Base-by-base conservation (phyloP, 2,888 invertebrate species). In the Drosophila prostipennis region DNA sequence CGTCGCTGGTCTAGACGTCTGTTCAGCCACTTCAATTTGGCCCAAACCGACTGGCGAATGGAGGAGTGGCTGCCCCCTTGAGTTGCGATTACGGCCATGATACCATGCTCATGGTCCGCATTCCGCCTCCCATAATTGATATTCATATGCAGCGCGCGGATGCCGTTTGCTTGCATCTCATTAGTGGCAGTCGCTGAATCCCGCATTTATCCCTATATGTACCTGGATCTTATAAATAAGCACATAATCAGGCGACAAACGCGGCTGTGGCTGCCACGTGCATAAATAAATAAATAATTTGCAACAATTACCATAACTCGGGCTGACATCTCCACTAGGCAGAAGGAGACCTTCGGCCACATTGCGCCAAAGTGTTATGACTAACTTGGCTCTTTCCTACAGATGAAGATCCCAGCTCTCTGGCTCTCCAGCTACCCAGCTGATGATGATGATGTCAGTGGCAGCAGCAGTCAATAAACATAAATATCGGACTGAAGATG, bases 201-300 rank as follows among this genome's bases (percentile, higher is more conserved):
- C 61, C 45, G 56, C 63, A 75, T 51, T 73, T 77, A 76, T 82
- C 74, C 79, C 55, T 72, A 60, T 63, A 71, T 46, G 75, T 74
- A 71, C 70, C 89, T 82, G 87, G 72, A 72, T 77, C 76, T 70
- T 73, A 70, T 83, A 82, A 89, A 88, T 80, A 87, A 83, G 84
- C 81, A 87, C 84, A 89, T 87, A 87, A 82, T 82, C 82, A 87
- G 89, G 89, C 87, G 89, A 78, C 85, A 87, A 80, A 80, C 56
- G 79, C 60, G 60, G 55, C 60, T 64, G 32, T 11, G 69, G 37
- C 70, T 55, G 64, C 64, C 64, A 65, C 56, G 56, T 74, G 86
- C 85, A 80, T 87, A 85, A 78, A 80, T 80, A 80, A 87, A 80
- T 85, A 80, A 87, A 73, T 71, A 71, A 71, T 87, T 74, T 85